Evolutionary conservation across 2,797 vertebrate genomes (phyloP).

Genomic region (Spatula versicolor): DNA sequence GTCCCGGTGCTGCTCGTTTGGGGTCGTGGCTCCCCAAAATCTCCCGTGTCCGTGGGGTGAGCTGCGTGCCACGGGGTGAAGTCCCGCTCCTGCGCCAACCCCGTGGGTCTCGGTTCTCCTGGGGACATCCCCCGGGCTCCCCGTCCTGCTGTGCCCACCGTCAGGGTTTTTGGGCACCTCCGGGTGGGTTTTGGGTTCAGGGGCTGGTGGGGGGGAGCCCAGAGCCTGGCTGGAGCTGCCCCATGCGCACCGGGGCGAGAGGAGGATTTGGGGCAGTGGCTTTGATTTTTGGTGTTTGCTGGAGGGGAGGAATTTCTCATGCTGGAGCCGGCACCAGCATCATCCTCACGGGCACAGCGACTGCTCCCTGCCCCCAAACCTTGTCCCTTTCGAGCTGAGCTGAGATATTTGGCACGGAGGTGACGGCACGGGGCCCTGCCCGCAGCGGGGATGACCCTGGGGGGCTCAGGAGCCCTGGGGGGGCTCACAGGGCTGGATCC

Average conservation of each 20-base stretch:
- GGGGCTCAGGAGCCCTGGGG: not conserved
- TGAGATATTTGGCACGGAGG: constrained; percentile 20
- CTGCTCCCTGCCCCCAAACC: not conserved
- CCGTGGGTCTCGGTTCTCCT: too few species aligned
- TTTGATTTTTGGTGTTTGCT: not conserved
- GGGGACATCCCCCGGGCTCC: too few species aligned
- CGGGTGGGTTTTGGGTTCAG: too few species aligned
- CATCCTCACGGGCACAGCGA: not conserved
- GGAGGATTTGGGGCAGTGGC: not conserved
- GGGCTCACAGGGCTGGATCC: not conserved
- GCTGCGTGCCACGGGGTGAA: too few species aligned
- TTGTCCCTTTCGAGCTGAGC: not conserved
- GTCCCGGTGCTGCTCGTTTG: too few species aligned
- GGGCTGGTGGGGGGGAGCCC: too few species aligned
- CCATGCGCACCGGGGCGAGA: not conserved
- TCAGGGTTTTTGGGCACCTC: too few species aligned
- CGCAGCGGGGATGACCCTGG: too few species aligned
- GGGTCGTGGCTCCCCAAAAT: too few species aligned
- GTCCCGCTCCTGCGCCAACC: too few species aligned
- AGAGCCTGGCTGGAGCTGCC: not conserved
- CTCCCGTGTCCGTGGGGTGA: too few species aligned
- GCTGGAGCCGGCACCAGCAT: not conserved
- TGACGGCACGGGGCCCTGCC: not conserved
- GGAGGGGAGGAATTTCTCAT: not conserved
- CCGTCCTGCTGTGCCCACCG: too few species aligned